Evolutionary conservation across 2,888 invertebrate genomes (phyloP), one percentile per base, ranked within the genome.

Genomic region (Imbricaverruca yamaguchii): DNA sequence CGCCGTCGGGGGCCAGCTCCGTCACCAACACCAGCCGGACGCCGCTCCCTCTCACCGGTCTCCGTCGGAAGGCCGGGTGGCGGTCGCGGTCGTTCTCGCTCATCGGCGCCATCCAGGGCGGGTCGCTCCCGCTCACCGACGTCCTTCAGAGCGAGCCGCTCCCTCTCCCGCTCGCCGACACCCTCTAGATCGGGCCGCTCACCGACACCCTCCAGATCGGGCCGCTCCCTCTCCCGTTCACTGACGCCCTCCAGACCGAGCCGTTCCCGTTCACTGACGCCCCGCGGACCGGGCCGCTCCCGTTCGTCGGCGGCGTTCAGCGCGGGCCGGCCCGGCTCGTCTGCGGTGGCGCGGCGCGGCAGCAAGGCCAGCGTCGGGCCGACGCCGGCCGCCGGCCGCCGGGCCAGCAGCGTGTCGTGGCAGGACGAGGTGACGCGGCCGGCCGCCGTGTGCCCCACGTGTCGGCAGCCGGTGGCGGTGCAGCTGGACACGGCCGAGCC

Each of bases 361-460:
- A 25, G 23, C 21, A 9, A n/a, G n/a, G 13, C 53, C 53, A 55
- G 67, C 59, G 4, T 61, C 55, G 23, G 39, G 8, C 21, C 79
- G 53, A 21, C 8, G 23, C 23, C 6, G 61, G 61, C 55, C 59
- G 39, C 80, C 55, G 12, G 18, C 63, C 67, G 18, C 80, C 18
- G 55, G 18, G 59, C 77, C 53, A 77, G 61, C 56, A 53, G 59
- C 77, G 67, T 61, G n/a, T 59, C 78, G 15, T 80, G 78, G 80
- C 80, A 57, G 53, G 74, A 77, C 78, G 69, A 74, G 77, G 65
- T 63, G 65, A 56, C n/a, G 21, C 61, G 59, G 61, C 61, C 61
- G 59, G 39, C 56, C 56, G 57, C 56, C 3, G n/a, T 23, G 18
- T 65, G 65, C 23, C 65, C 65, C 65, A 65, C 7, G n/a, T 65